A percentile compares a stretch with the other conserved stretches of the same genome.
Evolutionary conservation across 2,113 vertebrate species (phyloP).

Genomic region (Burhinus bistriatus): DNA sequence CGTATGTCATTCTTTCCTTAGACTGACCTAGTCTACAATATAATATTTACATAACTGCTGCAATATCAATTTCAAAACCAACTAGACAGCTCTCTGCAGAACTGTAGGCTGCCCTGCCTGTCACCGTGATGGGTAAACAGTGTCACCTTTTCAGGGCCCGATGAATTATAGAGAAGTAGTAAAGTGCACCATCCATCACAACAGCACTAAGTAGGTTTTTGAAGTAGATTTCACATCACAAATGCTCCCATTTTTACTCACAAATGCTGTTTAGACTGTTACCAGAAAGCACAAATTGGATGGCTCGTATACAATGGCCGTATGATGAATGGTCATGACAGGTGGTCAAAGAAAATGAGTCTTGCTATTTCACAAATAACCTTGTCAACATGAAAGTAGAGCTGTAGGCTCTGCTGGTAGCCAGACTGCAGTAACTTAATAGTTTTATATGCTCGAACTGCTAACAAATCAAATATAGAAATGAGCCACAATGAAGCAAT

Average conservation of each 20-base stretch:
- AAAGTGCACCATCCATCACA: slow-evolving; percentile 82
- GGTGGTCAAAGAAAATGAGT: slow-evolving; percentile 73
- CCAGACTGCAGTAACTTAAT: slow-evolving; percentile 56
- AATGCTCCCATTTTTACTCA: slow-evolving; percentile 57
- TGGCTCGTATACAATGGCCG: slow-evolving; percentile 68
- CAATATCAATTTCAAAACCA: slow-evolving; percentile 57
- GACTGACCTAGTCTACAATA: slow-evolving; percentile 17
- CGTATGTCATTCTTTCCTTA: not conserved
- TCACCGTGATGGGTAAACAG: slow-evolving; percentile 67
- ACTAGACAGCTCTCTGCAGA: slow-evolving; percentile 57
- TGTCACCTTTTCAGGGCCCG: slow-evolving; percentile 71
- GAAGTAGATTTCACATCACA: slow-evolving; percentile 77
- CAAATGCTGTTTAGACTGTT: slow-evolving; percentile 81
- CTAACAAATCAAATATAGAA: slow-evolving; percentile 28
- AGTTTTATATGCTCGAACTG: slow-evolving; percentile 44
- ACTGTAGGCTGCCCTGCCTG: slow-evolving; percentile 68
- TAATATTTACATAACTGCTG: slow-evolving; percentile 64
- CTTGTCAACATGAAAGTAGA: slow-evolving; percentile 65
- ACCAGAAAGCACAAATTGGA: slow-evolving; percentile 76
- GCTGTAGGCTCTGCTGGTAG: slow-evolving; percentile 40
- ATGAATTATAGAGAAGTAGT: slow-evolving; percentile 73
- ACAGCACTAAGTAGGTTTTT: slow-evolving; percentile 79
- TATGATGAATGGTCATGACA: slow-evolving; percentile 87
- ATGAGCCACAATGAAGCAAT: slow-evolving; percentile 43
- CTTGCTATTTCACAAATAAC: slow-evolving; percentile 69